phyloP scores from a whole-genome alignment of 1,140 invertebrate species.

The Magallana angulata region DNA sequence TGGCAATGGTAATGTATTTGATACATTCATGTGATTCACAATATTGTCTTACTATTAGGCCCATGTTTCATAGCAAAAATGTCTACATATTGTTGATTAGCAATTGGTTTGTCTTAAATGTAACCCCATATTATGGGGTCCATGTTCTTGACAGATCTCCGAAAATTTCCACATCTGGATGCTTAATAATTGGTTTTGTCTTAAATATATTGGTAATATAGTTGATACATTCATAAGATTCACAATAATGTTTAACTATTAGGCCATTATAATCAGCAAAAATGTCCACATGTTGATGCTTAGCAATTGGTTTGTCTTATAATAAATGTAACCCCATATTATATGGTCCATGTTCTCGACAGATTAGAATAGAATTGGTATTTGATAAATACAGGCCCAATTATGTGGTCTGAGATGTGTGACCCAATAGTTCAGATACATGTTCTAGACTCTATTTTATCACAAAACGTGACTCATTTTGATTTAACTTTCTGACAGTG shows the following conservation, averaged over 20 bases:
- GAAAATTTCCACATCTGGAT: no score
- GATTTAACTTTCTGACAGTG: no score
- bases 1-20: neutral
- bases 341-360: neutral
- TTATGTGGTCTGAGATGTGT: no score
- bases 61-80: no score
- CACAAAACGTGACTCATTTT: no score
- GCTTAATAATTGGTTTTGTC: no score
- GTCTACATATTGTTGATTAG: no score
- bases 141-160: no score
- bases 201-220: neutral
- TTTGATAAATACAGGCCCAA: neutral
- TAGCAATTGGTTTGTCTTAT: constrained; percentile 12
- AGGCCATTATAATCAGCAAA: neutral
- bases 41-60: neutral
- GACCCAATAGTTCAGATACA: no score
- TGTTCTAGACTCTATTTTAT: no score
- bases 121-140: no score
- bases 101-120: no score
- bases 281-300: constrained; percentile 2
- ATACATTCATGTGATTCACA: neutral
- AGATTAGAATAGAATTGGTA: neutral
- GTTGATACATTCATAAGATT: neutral
- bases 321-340: neutral
- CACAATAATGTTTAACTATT: neutral